phyloP scores from a whole-genome alignment of 2,888 invertebrate species.

The Agapostemon virescens region DNA sequence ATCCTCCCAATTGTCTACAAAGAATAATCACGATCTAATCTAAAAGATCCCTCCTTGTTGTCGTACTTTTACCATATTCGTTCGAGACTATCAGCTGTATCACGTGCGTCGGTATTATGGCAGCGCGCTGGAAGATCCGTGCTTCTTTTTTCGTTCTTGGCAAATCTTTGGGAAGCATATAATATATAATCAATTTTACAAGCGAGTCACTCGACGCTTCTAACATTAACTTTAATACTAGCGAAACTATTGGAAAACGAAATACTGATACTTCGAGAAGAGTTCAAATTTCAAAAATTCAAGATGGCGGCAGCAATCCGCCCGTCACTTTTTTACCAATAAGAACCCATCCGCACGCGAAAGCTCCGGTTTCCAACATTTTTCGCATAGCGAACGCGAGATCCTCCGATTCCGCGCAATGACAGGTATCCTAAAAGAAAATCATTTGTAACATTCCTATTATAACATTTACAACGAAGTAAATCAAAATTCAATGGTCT shows the following conservation, averaged over 20 bases:
- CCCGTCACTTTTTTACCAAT: conserved; percentile 69
- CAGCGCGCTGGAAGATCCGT: conserved; percentile 78
- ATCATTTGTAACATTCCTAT: too few species aligned
- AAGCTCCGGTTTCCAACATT: conserved; percentile 75
- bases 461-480: background rate
- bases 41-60: background rate
- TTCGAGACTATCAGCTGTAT: conserved; percentile 79
- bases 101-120: conserved; percentile 82
- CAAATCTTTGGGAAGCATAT: conserved; percentile 74
- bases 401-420: conserved; percentile 59
- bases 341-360: conserved; percentile 78
- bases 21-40: background rate
- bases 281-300: background rate
- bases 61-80: conserved; percentile 32
- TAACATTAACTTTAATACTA: background rate
- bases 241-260: background rate
- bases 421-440: conserved; percentile 47
- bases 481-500: background rate
- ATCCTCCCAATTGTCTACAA: conserved; percentile 31
- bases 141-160: conserved; percentile 81
- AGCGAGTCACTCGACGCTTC: background rate
- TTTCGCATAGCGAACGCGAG: conserved; percentile 74
- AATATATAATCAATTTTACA: background rate
- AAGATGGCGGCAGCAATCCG: background rate
- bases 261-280: background rate